Evolutionary conservation across 2,888 invertebrate species (phyloP).

Genomic region (Dolichopus griseipennis): DNA sequence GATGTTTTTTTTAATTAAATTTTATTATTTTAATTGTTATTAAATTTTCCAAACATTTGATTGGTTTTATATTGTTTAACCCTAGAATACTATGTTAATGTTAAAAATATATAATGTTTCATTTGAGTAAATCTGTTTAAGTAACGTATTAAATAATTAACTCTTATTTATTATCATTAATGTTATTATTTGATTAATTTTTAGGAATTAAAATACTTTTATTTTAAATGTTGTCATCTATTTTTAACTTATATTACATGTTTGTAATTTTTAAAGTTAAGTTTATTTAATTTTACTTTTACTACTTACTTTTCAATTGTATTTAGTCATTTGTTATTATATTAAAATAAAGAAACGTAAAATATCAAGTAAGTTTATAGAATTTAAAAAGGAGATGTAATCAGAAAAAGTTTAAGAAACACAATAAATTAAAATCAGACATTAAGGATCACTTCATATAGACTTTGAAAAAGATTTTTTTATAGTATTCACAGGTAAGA

Average conservation of each 20-base stretch:
- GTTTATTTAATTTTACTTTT: background rate
- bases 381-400: too few relatives aligned
- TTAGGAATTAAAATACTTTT: background rate
- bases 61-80: background rate
- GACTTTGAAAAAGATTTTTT: background rate
- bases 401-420: background rate
- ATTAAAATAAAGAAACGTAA: too few relatives aligned
- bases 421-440: background rate
- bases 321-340: background rate
- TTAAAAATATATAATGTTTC: background rate
- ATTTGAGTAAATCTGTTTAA: background rate
- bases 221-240: background rate
- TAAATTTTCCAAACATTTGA: background rate
- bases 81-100: conserved; percentile 6
- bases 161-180: background rate
- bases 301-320: background rate
- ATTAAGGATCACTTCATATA: background rate
- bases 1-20: background rate
- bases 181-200: background rate
- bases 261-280: background rate
- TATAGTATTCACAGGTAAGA: conserved; percentile 3
- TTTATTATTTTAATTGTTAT: background rate
- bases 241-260: background rate
- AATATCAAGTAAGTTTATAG: too few relatives aligned
- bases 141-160: background rate